These are phyloP conservation scores for Dorcus hopei DNA, from an alignment of 2,888 invertebrate species.

Conservation along the genomic window DNA sequence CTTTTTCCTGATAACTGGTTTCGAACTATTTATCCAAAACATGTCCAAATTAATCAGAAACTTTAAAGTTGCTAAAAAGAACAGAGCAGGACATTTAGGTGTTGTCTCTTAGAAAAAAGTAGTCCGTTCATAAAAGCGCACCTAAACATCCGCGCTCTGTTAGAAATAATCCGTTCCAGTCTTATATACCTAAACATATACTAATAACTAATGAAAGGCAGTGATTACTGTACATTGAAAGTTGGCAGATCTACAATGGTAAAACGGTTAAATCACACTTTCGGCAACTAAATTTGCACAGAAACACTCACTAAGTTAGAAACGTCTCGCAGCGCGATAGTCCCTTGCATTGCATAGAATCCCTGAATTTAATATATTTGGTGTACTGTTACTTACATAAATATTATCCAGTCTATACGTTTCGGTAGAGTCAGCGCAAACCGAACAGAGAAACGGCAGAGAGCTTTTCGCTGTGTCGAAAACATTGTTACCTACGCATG, in stretches of 20 bases:
- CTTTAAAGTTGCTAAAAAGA: no score
- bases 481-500: constrained; percentile 42
- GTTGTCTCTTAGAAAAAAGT: no score
- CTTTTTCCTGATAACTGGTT: no score
- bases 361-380: constrained; percentile 50
- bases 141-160: no score
- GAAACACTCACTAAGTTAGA: constrained; percentile 13
- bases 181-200: constrained; percentile 26
- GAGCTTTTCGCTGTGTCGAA: constrained; percentile 26
- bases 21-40: no score
- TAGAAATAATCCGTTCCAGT: constrained; percentile 17
- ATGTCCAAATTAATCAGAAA: no score
- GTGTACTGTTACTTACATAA: constrained; percentile 35
- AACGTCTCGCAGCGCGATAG: constrained; percentile 24
- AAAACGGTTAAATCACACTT: constrained; percentile 17
- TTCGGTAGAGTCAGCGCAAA: constrained; percentile 17
- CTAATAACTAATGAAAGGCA: constrained; percentile 31
- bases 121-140: no score
- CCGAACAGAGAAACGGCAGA: constrained; percentile 16
- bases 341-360: constrained; percentile 38
- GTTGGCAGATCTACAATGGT: constrained; percentile 29
- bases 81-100: no score
- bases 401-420: constrained; percentile 1
- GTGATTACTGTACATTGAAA: constrained; percentile 29
- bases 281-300: constrained; percentile 6